phyloP scores from a whole-genome alignment of 2,797 vertebrate species.

The Pseudocheirus occidentalis region DNA sequence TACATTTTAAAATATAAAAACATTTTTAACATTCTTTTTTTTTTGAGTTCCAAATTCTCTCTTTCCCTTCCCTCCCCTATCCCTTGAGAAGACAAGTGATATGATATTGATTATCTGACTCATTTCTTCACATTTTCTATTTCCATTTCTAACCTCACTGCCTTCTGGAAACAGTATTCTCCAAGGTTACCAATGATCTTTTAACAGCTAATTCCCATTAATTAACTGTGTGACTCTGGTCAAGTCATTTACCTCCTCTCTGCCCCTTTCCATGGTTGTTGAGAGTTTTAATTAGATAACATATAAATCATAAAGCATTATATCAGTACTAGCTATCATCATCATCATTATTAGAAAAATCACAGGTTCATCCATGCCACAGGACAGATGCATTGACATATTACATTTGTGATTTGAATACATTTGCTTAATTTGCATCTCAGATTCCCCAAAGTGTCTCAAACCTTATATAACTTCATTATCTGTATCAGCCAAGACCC shows the following conservation, averaged over 20 bases:
- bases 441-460: constrained; percentile 35
- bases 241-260: neutral
- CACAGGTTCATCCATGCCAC: neutral
- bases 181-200: neutral
- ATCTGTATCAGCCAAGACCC: neutral
- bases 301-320: neutral
- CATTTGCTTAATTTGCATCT: constrained; percentile 30
- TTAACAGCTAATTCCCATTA: neutral
- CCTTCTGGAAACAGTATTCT: neutral
- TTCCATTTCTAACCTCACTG: neutral
- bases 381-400: neutral
- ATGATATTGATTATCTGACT: neutral
- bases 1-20: neutral
- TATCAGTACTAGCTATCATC: neutral
- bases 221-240: neutral
- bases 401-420: constrained; percentile 31
- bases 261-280: neutral
- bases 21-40: neutral
- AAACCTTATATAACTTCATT: constrained; percentile 23
- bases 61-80: neutral
- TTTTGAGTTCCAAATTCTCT: neutral
- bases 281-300: neutral
- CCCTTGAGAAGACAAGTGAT: neutral
- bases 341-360: neutral
- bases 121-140: neutral